Base-by-base conservation (phyloP, 1,140 invertebrate genomes). In the Atta colombica region DNA sequence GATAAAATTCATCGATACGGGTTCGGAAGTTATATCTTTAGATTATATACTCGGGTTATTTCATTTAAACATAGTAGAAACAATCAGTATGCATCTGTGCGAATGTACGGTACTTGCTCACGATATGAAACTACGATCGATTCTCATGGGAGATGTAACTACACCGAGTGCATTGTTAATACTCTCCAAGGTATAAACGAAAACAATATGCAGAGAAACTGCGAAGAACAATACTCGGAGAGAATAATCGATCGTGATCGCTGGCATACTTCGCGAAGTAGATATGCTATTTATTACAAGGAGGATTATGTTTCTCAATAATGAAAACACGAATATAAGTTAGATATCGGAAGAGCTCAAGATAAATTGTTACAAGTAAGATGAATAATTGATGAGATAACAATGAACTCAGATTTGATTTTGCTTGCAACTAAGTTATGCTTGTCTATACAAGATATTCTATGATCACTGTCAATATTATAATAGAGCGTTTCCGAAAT, bases 101-200 rank as follows among this genome's bases (percentile, higher is more conserved):
- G 69, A 60, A 69, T 88, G 53, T 74, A 88, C 55, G 28, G 35
- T 77, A 81, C 28, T 74, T n/a, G 84, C 85, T 55, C 61, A 71
- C 58, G 51, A 61, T 60, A 69, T 66, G 85, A 89, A 89, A 89
- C 74, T 81, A 69, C 60, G 58, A 90, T 87, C 88, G 60, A 87
- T 87, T 61, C 72, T 10, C 77, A 31, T 25, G 75, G 60, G 84
- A 77, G n/a, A 35, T 49, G 55, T 68, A 74, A 35, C 80, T 84
- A 84, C 55, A 74, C 39, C 55, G 45, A 63, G 69, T 63, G 69
- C 69, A 84, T 84, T 84, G 80, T 84, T 84, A 61, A 75, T 84
- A 75, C 55, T 63, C 80, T 51, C 80, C 55, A 75, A 75, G 69
- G 80, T 75, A 84, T 84, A 75, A 84, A 84, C 25, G 80, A 84